phyloP scores from a whole-genome alignment of 2,113 vertebrate genomes.

The Tamias sibiricus region DNA sequence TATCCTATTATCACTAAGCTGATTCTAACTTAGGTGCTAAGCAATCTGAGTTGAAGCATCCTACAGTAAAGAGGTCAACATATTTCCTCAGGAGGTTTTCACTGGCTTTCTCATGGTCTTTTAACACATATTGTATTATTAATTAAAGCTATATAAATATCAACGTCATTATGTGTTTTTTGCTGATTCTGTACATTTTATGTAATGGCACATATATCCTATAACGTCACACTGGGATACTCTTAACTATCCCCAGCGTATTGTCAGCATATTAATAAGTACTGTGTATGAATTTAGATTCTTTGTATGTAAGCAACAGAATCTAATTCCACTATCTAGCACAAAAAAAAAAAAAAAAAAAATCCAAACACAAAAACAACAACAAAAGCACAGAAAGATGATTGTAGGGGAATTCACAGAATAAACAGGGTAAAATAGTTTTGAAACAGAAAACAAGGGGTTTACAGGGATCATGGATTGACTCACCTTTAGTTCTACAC shows the following conservation, averaged over 20 bases:
- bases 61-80: not conserved
- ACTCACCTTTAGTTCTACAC: not conserved
- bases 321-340: not conserved
- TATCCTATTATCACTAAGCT: conserved; percentile 57
- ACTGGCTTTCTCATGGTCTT: not conserved
- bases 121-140: not conserved
- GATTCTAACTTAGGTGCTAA: conserved; percentile 71
- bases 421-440: not conserved
- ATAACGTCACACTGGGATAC: not conserved
- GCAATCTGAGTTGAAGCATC: conserved; percentile 7
- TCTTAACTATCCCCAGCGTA: not conserved
- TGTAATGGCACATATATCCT: not conserved
- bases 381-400: not conserved
- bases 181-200: not conserved
- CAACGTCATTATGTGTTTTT: conserved; percentile 15
- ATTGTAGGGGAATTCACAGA: not conserved
- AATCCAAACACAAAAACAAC: no score
- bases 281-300: not conserved
- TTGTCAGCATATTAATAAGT: not conserved
- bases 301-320: not conserved
- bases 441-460: not conserved
- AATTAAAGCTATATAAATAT: not conserved
- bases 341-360: not conserved
- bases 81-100: not conserved
- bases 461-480: not conserved